Base-by-base conservation (phyloP, 1,140 invertebrate species). In the Bombus huntii region DNA sequence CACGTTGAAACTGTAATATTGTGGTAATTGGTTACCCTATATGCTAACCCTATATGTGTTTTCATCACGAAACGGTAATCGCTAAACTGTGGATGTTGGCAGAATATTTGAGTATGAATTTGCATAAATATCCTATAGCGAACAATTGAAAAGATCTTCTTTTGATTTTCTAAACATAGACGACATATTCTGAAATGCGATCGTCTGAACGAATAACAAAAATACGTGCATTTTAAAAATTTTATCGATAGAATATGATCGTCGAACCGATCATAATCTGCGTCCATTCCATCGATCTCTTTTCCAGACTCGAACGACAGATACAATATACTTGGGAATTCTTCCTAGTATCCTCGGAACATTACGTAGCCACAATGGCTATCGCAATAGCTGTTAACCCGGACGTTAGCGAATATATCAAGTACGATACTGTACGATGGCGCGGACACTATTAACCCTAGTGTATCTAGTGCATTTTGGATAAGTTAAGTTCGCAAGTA, bases 401-500 rank as follows among this genome's bases (percentile, higher is more conserved):
- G 53, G 37, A 42, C 79, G n/a, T 44, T 44, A 39, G 18, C 10
- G 53, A 34, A 71, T 84, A 83, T n/a, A 57, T 37, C 42, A 28
- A 59, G 34, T 15, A 39, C 34, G 53, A 76, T 59, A 76, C 53
- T 10, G 53, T 25, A n/a, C 12, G 5, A 37, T 68, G 73, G 13
- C 18, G 28, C 37, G 62, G 81, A 76, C 72, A 47, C 57, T 75
- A 47, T 66, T 71, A 59, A 39, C 57, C n/a, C 1, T 18, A 57
- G 57, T 82, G 44, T 70, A 37, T 37, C 3, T 15, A 66, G 34
- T 34, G 9, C 37, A 70, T 80, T 47, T 53, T 57, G 74, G 73
- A 88, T 86, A 78, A 70, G 70, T 28, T 73, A 87, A 93, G 83
- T 92, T 92, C 83, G 89, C 86, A 92, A 93, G 92, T 91, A 86